Percentiles rank a stretch among this genome's conserved stretches.
phyloP scores from a whole-genome alignment of 2,113 vertebrate genomes.

The Pterocles gutturalis region DNA sequence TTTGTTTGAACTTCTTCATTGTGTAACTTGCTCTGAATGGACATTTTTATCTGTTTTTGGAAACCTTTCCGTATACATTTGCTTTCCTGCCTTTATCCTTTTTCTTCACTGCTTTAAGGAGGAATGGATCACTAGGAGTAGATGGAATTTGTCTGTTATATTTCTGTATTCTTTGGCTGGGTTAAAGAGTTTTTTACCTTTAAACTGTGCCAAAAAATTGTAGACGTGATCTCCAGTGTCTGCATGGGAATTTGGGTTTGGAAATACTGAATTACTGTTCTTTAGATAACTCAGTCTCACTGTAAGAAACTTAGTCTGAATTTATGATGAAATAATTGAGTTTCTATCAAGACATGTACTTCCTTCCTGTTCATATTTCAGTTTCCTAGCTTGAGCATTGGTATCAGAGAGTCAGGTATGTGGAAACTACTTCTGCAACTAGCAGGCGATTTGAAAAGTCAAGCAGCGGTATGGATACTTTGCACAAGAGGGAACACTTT shows the following conservation, averaged over 20 bases:
- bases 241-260: background rate
- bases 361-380: background rate
- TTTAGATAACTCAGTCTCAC: background rate
- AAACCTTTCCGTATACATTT: background rate
- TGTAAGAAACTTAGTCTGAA: background rate
- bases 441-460: background rate
- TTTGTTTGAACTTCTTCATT: background rate
- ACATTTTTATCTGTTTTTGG: background rate
- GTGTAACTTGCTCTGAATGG: background rate
- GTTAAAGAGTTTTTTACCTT: background rate
- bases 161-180: background rate
- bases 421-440: background rate
- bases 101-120: background rate
- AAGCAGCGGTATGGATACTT: background rate
- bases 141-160: background rate
- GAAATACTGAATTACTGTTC: background rate
- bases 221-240: background rate
- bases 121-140: background rate
- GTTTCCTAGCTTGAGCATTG: background rate
- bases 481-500: background rate
- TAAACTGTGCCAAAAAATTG: background rate
- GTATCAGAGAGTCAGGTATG: background rate
- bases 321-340: background rate
- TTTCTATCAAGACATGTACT: background rate
- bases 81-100: background rate